Percentiles rank a stretch among this genome's conserved stretches.
Evolutionary conservation across 1,140 invertebrate species (phyloP).

Genomic region (Drosophila pseudoobscura): DNA sequence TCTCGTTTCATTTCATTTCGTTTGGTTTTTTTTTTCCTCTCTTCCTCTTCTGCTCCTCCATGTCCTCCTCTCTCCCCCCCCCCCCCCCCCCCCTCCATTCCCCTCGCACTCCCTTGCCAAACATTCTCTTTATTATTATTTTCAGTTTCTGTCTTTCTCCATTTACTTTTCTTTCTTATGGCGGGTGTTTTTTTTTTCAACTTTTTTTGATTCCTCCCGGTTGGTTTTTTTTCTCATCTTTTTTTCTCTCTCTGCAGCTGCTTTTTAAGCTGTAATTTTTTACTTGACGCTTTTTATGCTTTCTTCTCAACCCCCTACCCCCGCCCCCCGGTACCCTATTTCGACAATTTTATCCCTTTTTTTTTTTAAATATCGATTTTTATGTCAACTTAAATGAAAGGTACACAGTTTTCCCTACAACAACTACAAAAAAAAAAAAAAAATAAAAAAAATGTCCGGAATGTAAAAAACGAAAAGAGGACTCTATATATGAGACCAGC

Average conservation of each 20-base stretch:
- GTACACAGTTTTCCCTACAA: slow-evolving; percentile 75
- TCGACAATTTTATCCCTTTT: slow-evolving; percentile 59
- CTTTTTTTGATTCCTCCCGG: slow-evolving; percentile 42
- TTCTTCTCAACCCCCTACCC: slow-evolving; percentile 9
- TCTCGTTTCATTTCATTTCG: slow-evolving; percentile 55
- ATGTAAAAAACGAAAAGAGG: slow-evolving; percentile 39
- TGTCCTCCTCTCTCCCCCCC: slow-evolving; percentile 1
- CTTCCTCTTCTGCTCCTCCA: slow-evolving; percentile 39
- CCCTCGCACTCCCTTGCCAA: neutral
- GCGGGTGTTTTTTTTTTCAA: slow-evolving; percentile 19
- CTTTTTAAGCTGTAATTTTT: slow-evolving; percentile 79
- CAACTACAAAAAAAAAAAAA: slow-evolving; percentile 40
- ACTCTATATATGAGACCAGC: slow-evolving; percentile 40
- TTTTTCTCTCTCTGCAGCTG: slow-evolving; percentile 44
- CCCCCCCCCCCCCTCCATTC: neutral
- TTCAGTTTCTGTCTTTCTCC: slow-evolving; percentile 78
- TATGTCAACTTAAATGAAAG: slow-evolving; percentile 82
- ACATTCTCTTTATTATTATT: slow-evolving; percentile 73
- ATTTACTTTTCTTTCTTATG: slow-evolving; percentile 33
- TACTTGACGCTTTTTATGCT: slow-evolving; percentile 76
- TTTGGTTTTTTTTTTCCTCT: slow-evolving; percentile 43
- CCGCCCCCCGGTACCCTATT: slow-evolving; percentile 16
- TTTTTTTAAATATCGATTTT: slow-evolving; percentile 77
- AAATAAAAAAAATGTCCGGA: slow-evolving; percentile 42
- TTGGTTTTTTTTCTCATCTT: slow-evolving; percentile 17